phyloP scores from a whole-genome alignment of 2,797 vertebrate genomes.

The Sebastes hubbsi region DNA sequence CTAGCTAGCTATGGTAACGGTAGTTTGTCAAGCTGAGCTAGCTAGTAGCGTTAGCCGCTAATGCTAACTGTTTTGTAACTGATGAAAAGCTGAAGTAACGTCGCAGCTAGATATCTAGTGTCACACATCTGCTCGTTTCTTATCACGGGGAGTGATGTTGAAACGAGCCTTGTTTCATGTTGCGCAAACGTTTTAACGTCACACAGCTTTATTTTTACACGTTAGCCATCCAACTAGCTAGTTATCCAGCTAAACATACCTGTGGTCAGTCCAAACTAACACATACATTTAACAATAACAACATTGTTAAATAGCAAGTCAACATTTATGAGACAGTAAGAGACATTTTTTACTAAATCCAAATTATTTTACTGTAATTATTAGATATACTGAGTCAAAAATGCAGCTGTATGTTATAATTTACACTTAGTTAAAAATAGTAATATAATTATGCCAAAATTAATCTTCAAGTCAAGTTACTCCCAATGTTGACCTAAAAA shows the following conservation, averaged over 20 bases:
- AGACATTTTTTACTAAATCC: rapidly evolving
- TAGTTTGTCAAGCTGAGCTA: background rate
- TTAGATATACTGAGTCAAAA: too few relatives aligned
- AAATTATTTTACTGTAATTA: too few relatives aligned
- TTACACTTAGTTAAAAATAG: too few relatives aligned
- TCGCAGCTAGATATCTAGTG: slow-evolving; percentile 1
- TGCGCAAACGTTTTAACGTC: slow-evolving; percentile 8
- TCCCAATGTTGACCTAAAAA: too few relatives aligned
- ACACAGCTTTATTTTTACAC: background rate
- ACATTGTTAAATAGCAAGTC: too few relatives aligned
- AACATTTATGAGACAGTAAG: too few relatives aligned
- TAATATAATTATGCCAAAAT: too few relatives aligned
- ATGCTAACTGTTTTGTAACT: slow-evolving; percentile 1
- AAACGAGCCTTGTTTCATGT: slow-evolving; percentile 19
- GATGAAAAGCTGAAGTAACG: slow-evolving; percentile 39
- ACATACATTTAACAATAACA: too few relatives aligned
- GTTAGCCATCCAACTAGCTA: background rate
- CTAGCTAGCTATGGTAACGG: background rate
- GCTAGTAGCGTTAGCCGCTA: background rate
- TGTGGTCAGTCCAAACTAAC: rapidly evolving
- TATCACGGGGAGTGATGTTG: slow-evolving; percentile 11
- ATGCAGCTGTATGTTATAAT: too few relatives aligned
- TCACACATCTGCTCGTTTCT: slow-evolving; percentile 3
- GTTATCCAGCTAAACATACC: too few relatives aligned
- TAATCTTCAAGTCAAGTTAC: too few relatives aligned